Percentiles rank a stretch among this genome's conserved stretches.
phyloP scores from a whole-genome alignment of 2,797 vertebrate genomes.

The Chaetodon trifasciatus region DNA sequence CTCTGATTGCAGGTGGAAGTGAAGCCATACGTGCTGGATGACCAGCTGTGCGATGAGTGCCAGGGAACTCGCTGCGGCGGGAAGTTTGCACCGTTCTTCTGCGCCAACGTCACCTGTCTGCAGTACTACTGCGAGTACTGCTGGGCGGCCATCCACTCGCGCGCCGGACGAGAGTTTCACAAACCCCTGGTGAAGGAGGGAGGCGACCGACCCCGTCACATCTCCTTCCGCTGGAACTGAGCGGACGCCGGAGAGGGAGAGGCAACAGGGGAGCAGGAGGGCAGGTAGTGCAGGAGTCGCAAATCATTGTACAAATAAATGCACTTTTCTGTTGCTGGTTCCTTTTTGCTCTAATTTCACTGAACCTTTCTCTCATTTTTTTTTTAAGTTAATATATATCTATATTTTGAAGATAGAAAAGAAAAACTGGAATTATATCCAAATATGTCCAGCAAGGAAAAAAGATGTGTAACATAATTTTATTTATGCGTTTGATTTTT shows the following conservation, averaged over 20 bases:
- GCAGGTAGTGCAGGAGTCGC: conserved; percentile 86
- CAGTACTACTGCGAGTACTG: conserved; percentile 99
- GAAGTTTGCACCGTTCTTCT: conserved; percentile 99
- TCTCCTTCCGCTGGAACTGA: conserved; percentile 99
- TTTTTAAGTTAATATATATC: conserved; percentile 83
- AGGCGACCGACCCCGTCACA: conserved; percentile 97
- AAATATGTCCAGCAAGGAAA: conserved; percentile 82
- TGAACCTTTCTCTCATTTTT: conserved; percentile 59
- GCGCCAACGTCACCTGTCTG: conserved; percentile 99
- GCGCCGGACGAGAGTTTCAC: conserved; percentile 98
- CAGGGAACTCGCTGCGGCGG: conserved; percentile 98
- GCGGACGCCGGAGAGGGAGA: conserved; percentile 61
- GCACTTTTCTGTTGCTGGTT: conserved; percentile 99
- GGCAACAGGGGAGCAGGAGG: conserved; percentile 76
- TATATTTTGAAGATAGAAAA: conserved; percentile 86
- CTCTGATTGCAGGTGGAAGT: conserved; percentile 93
- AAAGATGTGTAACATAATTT: conserved; percentile 82
- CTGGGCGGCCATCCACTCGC: conserved; percentile 99
- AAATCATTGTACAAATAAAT: conserved; percentile 94
- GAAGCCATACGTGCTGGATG: conserved; percentile 99
- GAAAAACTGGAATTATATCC: conserved; percentile 82
- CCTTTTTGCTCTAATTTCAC: conserved; percentile 87
- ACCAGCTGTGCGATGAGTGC: conserved; percentile 99
- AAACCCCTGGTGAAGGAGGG: conserved; percentile 99
- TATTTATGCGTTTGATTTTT: conserved; percentile 81